Percentiles rank a stretch among this genome's conserved stretches.
phyloP scores from a whole-genome alignment of 2,113 vertebrate genomes.

The Erinaceus europaeus region DNA sequence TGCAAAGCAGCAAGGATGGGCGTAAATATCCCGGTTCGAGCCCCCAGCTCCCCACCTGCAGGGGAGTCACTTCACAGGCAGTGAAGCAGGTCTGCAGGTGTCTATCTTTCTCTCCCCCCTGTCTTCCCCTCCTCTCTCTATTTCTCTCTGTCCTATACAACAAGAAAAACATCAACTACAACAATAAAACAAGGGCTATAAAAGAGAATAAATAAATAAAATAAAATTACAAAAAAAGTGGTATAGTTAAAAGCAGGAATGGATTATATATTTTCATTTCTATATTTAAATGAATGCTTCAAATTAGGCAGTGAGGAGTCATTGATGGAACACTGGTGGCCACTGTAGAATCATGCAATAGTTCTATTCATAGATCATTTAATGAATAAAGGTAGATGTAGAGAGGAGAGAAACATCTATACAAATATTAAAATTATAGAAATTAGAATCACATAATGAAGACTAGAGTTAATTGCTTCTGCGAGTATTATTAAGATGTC shows the following conservation, averaged over 20 bases:
- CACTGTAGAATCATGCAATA: not conserved
- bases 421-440: constrained; percentile 17
- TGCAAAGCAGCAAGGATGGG: too few species aligned
- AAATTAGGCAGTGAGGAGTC: not conserved
- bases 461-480: constrained; percentile 11
- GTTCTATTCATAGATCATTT: not conserved
- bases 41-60: too few species aligned
- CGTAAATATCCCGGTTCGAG: too few species aligned
- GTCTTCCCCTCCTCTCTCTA: too few species aligned
- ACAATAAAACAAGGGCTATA: too few species aligned
- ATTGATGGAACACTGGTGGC: not conserved
- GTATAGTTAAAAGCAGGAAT: not conserved
- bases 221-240: too few species aligned
- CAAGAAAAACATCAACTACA: too few species aligned
- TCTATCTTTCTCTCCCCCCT: too few species aligned
- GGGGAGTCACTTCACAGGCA: too few species aligned
- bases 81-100: too few species aligned
- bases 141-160: too few species aligned
- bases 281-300: constrained; percentile 34
- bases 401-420: constrained; percentile 10
- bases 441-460: constrained; percentile 36
- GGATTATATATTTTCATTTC: not conserved
- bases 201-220: too few species aligned
- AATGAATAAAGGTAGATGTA: not conserved
- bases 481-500: not conserved